Percentiles rank a stretch among this genome's conserved stretches.
Conservation (phyloP, 2,113 vertebrate species). For the Plestiodon gilberti region DNA sequence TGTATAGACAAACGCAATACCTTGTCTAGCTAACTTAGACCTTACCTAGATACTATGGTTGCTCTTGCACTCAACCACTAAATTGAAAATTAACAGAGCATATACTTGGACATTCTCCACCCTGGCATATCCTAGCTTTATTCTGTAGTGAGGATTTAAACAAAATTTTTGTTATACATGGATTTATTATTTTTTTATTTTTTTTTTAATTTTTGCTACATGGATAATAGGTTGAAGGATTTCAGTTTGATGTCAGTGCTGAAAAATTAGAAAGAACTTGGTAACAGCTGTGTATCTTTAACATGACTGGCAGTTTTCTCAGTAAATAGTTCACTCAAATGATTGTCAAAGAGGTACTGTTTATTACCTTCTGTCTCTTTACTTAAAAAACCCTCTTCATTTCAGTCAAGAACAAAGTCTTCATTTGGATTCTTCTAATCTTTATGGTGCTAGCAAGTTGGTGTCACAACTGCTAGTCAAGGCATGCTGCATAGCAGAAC, state of each 20-base stretch:
- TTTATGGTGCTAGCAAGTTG: constrained; percentile 75
- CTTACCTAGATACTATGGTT: not conserved
- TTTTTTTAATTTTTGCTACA: too few relatives aligned
- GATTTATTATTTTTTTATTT: too few relatives aligned
- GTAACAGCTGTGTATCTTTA: constrained; percentile 33
- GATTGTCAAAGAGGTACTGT: constrained; percentile 50
- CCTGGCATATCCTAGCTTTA: not conserved
- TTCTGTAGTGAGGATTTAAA: constrained; percentile 9
- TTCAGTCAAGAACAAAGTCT: constrained; percentile 68
- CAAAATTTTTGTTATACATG: not conserved
- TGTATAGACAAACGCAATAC: not conserved
- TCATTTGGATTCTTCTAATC: constrained; percentile 74
- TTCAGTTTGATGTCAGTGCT: not conserved
- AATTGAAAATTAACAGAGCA: not conserved
- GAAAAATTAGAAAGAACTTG: not conserved
- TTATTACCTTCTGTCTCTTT: constrained; percentile 60
- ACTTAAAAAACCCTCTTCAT: constrained; percentile 56
- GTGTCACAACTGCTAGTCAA: constrained; percentile 79
- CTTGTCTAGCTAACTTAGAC: not conserved
- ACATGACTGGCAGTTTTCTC: constrained; percentile 32
- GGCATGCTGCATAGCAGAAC: constrained; percentile 70
- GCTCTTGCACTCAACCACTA: not conserved
- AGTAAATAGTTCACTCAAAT: constrained; percentile 49
- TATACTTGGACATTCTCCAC: not conserved
- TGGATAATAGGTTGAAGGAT: not conserved